Base-by-base conservation (phyloP, 2,113 vertebrate genomes). In the Thomomys bottae region DNA sequence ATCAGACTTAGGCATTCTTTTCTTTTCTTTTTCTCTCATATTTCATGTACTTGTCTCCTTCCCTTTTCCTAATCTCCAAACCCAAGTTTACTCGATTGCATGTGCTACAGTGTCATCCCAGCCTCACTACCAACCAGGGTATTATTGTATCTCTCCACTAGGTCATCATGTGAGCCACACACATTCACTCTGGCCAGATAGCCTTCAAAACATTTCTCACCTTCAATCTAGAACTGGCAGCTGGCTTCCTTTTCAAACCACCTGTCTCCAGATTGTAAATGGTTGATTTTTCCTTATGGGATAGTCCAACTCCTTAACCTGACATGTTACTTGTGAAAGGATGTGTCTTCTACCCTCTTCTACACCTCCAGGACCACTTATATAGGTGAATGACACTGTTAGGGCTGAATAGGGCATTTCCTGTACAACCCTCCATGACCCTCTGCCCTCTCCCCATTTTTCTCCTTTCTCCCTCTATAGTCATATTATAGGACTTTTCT, bases 61-160 rank as follows among this genome's bases (percentile, higher is more conserved):
- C 67, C 4, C 38, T 94, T 78, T 88, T n/a, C 54, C 79, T 84
- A 26, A 87, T 67, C 4, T 45, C 36, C 17, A 91, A 79, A 68
- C 32, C 32, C 54, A 59, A 21, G 7, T 23, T 30, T 77, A 71
- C 77, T 87, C 18, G 14, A 34, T 0, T 5, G 24, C 38, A 64
- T 5, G 15, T n/a, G 64, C 66, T 64, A 21, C 5, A n/a, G 40
- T 57, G 8, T 57, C 59, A 83, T 34, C 84, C 24, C 18, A 24
- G 71, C n/a, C n/a, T n/a, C 24, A 28, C 18, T 63, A 11, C n/a
- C 57, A 61, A 21, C 81, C 59, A 54, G 24, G 15, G 54, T 66
- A 11, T 6, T 66, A 11, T 6, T 42, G 14, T 10, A 11, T 45
- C 10, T 1, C 26, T 76, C 77, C n/a, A 32, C 45, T 12, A 72